Percentiles rank a stretch among this genome's conserved stretches.
These are phyloP conservation scores for Pangasius mekongensis DNA, from an alignment of 2,797 vertebrate species.

Conservation along the genomic window DNA sequence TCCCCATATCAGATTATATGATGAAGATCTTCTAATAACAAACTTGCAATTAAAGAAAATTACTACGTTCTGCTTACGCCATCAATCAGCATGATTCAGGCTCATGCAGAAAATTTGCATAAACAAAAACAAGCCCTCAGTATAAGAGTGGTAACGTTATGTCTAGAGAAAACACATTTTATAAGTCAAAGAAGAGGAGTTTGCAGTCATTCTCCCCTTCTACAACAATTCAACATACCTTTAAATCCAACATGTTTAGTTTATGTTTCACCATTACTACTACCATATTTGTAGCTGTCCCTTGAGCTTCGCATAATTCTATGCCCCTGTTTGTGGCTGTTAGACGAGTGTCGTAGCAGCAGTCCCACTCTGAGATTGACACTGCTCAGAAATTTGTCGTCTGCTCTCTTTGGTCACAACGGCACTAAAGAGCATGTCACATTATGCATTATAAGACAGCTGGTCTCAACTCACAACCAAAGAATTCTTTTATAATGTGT, in stretches of 20 bases:
- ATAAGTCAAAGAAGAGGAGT: neutral
- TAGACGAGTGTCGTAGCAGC: neutral
- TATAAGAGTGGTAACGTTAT: neutral
- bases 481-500: too few species aligned
- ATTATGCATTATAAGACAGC: neutral
- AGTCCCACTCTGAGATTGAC: neutral
- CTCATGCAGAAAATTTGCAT: neutral
- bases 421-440: neutral
- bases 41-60: conserved; percentile 11
- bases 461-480: neutral
- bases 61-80: neutral
- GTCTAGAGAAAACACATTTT: neutral
- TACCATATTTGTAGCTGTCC: neutral
- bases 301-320: neutral
- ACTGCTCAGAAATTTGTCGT: neutral
- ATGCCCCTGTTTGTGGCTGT: neutral
- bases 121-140: neutral
- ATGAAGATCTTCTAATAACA: neutral
- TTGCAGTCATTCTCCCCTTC: neutral
- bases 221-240: too few species aligned
- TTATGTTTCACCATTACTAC: neutral
- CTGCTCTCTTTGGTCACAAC: neutral
- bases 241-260: neutral
- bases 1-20: neutral
- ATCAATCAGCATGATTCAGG: neutral